These are phyloP conservation scores for Sphaerophoria taeniata DNA, from an alignment of 2,888 invertebrate species.

Conservation along the genomic window DNA sequence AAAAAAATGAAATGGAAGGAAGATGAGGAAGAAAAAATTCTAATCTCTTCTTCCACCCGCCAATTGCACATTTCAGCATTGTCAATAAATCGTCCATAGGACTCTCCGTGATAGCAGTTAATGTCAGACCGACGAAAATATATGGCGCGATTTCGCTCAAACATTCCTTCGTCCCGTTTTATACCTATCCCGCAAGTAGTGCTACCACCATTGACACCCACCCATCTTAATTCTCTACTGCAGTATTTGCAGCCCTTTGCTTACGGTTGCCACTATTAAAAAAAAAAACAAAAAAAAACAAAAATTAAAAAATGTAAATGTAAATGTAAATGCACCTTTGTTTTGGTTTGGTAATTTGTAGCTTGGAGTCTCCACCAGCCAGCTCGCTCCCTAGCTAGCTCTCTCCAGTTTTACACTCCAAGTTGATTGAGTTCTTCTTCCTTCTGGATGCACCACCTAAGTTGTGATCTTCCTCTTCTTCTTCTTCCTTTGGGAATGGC, in stretches of 20 bases:
- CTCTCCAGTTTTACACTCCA: too few species aligned
- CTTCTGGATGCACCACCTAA: too few species aligned
- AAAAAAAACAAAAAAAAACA: too few species aligned
- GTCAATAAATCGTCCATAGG: slow-evolving; percentile 82
- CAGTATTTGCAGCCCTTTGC: slow-evolving; percentile 65
- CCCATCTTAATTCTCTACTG: slow-evolving; percentile 9
- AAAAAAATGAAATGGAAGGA: slow-evolving; percentile 14
- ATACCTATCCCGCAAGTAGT: neutral
- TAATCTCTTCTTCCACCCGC: slow-evolving; percentile 75
- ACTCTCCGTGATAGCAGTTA: slow-evolving; percentile 83
- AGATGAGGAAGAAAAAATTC: slow-evolving; percentile 40
- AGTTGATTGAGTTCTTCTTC: too few species aligned
- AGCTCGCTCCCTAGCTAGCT: too few species aligned
- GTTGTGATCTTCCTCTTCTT: too few species aligned
- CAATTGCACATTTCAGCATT: slow-evolving; percentile 77
- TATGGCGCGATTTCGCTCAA: slow-evolving; percentile 78
- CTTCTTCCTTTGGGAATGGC: too few species aligned
- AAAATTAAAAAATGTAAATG: too few species aligned
- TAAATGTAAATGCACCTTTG: too few species aligned
- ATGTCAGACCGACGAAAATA: slow-evolving; percentile 83
- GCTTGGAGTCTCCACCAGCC: too few species aligned
- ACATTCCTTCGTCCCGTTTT: slow-evolving; percentile 13
- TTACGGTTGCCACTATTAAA: neutral
- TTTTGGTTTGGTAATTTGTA: too few species aligned
- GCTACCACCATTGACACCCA: neutral